phyloP scores from a whole-genome alignment of 2,113 vertebrate species.

The Peromyscus leucopus region DNA sequence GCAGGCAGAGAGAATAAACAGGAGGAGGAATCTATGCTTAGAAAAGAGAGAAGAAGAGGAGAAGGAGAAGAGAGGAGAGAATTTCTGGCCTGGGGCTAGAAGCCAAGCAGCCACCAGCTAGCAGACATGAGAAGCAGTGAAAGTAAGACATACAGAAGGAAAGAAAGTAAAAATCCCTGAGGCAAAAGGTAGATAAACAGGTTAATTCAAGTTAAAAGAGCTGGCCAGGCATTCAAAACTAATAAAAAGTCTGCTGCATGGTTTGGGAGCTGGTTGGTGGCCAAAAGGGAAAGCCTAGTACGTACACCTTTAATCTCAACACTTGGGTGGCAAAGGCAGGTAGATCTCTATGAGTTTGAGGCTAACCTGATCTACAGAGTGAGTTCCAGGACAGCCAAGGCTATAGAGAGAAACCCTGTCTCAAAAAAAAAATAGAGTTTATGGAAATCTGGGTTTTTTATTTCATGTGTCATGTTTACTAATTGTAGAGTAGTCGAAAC shows the following conservation, averaged over 20 bases:
- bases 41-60: neutral
- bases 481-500: neutral
- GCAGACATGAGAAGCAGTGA: neutral
- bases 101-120: neutral
- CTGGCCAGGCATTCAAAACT: neutral
- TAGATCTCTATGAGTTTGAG: neutral
- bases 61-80: neutral
- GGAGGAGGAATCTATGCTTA: neutral
- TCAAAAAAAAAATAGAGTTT: neutral
- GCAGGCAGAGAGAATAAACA: neutral
- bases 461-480: constrained; percentile 42
- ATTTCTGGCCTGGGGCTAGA: neutral
- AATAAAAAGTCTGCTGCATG: neutral
- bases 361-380: neutral
- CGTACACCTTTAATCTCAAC: no score
- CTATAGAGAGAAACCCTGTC: neutral
- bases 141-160: neutral
- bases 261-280: neutral
- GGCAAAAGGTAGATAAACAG: neutral
- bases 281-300: neutral
- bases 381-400: neutral
- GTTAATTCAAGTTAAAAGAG: neutral
- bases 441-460: constrained; percentile 20
- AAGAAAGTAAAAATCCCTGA: neutral
- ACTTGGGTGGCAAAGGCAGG: neutral